Evolutionary conservation across 2,113 vertebrate species (phyloP).

Genomic region (Balaenoptera acutorostrata): DNA sequence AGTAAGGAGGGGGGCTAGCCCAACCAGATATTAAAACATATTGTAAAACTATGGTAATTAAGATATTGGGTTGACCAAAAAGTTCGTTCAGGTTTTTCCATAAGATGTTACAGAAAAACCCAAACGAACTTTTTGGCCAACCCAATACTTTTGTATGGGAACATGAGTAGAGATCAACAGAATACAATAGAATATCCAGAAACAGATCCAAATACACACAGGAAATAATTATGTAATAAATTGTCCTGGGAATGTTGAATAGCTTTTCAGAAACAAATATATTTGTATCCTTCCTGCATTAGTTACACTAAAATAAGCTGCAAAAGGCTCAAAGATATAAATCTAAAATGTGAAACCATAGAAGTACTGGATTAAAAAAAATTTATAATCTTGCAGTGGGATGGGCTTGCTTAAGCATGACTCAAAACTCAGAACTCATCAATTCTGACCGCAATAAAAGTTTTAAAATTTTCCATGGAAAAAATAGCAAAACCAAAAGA

Average conservation of each 20-base stretch:
- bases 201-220: neutral
- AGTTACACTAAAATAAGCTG: neutral
- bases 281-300: neutral
- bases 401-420: neutral
- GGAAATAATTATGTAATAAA: neutral
- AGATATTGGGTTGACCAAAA: neutral
- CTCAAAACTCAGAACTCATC: neutral
- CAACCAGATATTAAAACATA: neutral
- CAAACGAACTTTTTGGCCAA: too few species aligned
- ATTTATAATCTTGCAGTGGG: neutral
- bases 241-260: neutral
- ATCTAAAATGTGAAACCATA: slow-evolving; percentile 13
- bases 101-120: too few species aligned
- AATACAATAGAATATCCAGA: neutral
- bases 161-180: neutral
- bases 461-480: neutral
- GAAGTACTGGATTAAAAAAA: neutral
- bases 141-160: neutral
- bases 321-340: neutral
- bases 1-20: neutral
- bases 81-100: too few species aligned
- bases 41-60: neutral
- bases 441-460: neutral
- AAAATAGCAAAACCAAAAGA: neutral
- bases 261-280: neutral